phyloP scores from a whole-genome alignment of 2,113 vertebrate genomes.

The Poeciliopsis prolifica region DNA sequence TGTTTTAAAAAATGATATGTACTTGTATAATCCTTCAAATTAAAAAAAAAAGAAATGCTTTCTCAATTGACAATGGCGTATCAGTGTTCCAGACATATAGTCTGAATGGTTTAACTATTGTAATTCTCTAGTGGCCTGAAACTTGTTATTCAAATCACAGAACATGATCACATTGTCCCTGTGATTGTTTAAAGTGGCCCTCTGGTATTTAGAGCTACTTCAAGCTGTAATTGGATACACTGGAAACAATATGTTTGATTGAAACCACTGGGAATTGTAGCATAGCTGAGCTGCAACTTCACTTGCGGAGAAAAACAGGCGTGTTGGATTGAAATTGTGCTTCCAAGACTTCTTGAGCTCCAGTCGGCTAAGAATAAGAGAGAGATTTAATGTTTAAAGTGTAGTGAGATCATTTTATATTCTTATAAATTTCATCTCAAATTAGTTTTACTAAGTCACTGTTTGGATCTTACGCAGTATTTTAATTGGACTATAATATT shows the following conservation, averaged over 20 bases:
- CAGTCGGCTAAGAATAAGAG: not conserved
- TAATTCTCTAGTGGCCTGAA: not conserved
- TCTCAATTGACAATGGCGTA: constrained; percentile 10
- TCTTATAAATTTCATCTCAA: not conserved
- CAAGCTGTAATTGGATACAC: constrained; percentile 23
- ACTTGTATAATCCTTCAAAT: constrained; percentile 24
- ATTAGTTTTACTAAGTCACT: not conserved
- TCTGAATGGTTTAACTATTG: constrained; percentile 12
- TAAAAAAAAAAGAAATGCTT: constrained; percentile 8
- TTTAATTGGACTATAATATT: not conserved
- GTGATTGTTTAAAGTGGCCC: constrained; percentile 48
- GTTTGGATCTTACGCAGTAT: too few species aligned
- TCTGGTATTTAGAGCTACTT: constrained; percentile 25
- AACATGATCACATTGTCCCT: constrained; percentile 20
- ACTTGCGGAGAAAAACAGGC: not conserved
- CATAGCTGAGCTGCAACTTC: not conserved
- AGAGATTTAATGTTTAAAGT: not conserved
- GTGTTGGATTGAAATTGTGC: not conserved
- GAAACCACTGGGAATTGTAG: constrained; percentile 11
- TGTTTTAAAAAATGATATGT: constrained; percentile 18
- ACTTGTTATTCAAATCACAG: constrained; percentile 17
- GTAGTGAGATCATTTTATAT: not conserved
- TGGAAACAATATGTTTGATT: constrained; percentile 56
- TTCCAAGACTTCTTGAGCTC: not conserved
- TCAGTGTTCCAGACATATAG: constrained; percentile 3